Conservation (phyloP, 2,888 invertebrate species). For the Drosophila rellima region DNA sequence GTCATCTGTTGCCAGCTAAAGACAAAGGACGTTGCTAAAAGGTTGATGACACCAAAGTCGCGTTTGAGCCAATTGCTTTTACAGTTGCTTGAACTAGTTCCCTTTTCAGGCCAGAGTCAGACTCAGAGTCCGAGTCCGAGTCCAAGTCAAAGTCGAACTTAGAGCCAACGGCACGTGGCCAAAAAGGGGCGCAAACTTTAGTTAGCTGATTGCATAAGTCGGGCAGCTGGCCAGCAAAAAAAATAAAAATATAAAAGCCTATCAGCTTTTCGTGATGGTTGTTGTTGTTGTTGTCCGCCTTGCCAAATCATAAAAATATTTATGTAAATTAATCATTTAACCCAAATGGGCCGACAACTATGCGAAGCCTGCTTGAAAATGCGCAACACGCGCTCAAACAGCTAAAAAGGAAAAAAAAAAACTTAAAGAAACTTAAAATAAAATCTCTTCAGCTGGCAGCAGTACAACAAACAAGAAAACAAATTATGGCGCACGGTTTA, state of each 20-base stretch:
- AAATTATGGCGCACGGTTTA: constrained; percentile 80
- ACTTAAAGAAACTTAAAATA: constrained; percentile 17
- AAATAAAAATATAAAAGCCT: constrained; percentile 1
- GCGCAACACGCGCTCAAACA: constrained; percentile 76
- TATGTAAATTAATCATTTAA: constrained; percentile 82
- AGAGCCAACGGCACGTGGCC: constrained; percentile 63
- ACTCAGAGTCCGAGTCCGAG: background rate
- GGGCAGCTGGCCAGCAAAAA: constrained; percentile 68
- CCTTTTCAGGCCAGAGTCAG: constrained; percentile 33
- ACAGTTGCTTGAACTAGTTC: constrained; percentile 81
- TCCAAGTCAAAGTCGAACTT: background rate
- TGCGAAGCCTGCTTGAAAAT: constrained; percentile 70
- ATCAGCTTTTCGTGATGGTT: constrained; percentile 19
- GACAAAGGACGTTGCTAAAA: constrained; percentile 70
- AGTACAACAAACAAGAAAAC: constrained; percentile 43
- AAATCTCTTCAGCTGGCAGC: constrained; percentile 47
- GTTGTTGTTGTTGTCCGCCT: constrained; percentile 41
- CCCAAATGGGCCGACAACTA: constrained; percentile 74
- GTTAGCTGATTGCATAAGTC: constrained; percentile 70
- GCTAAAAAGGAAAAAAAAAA: constrained; percentile 40
- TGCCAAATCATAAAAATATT: constrained; percentile 82
- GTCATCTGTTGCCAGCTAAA: constrained; percentile 72
- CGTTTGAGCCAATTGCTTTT: constrained; percentile 65
- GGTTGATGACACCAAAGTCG: constrained; percentile 75
- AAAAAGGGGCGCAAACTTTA: constrained; percentile 66